A percentile compares a stretch with the other conserved stretches of the same genome.
phyloP scores from a whole-genome alignment of 2,113 vertebrate genomes.

The Sus scrofa region T2T-Sscrofa CM000816.6:43241501-43242000 shows the following conservation, averaged over 20 bases:
- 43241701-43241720: not conserved
- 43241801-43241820: too few species aligned
- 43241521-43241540: too few species aligned
- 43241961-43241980: slow-evolving; percentile 99
- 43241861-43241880: too few species aligned
- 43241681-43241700: not conserved
- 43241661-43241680: not conserved
- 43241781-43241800: too few species aligned
- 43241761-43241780: slow-evolving; percentile 30
- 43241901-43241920: not conserved
- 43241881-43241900: too few species aligned
- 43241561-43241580: too few species aligned
- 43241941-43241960: slow-evolving; percentile 91
- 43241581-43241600: too few species aligned
- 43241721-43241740: not conserved
- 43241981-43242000: slow-evolving; percentile 98
- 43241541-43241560: too few species aligned
- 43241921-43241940: slow-evolving; percentile 51
- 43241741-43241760: not conserved
- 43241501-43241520: too few species aligned
- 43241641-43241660: not conserved
- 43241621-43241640: not conserved
- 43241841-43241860: too few species aligned
- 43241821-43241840: too few species aligned
- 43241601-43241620: too few species aligned